Conservation (phyloP, 2,113 vertebrate species). For the Dolichotis patagonum region DNA sequence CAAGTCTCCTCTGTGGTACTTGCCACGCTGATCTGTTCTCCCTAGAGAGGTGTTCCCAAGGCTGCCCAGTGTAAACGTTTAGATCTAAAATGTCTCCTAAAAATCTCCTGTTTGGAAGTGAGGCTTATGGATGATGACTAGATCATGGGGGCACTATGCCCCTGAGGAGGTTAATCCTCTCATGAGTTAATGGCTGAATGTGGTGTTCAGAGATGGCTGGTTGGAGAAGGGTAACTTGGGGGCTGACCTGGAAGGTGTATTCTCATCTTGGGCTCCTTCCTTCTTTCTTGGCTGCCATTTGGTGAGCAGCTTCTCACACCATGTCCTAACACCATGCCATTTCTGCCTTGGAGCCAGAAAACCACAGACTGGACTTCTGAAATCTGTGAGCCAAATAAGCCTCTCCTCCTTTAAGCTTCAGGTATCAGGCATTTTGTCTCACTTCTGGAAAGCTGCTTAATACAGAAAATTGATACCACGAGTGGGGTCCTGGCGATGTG, state of each 20-base stretch:
- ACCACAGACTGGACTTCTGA: neutral
- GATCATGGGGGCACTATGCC: neutral
- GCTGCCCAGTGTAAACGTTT: neutral
- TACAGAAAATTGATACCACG: neutral
- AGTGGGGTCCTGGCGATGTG: neutral
- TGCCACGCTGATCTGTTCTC: neutral
- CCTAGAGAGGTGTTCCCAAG: neutral
- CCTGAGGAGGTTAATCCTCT: neutral
- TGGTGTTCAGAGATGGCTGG: neutral
- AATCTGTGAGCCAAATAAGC: neutral
- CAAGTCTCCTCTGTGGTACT: neutral
- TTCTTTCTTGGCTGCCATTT: neutral
- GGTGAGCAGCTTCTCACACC: neutral
- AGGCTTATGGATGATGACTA: neutral
- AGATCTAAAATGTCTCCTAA: neutral
- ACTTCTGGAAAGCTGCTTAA: neutral
- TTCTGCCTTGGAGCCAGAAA: neutral
- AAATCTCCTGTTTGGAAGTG: neutral
- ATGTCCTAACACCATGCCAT: neutral
- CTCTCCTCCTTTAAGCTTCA: neutral
- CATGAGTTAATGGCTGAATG: neutral
- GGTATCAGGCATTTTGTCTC: neutral
- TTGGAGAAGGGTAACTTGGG: neutral
- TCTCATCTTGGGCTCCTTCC: neutral
- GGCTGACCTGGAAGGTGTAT: neutral